Evolutionary conservation across 2,888 invertebrate species (phyloP), one percentile per base, ranked within the genome.

Genomic region (Nomada fabriciana): DNA sequence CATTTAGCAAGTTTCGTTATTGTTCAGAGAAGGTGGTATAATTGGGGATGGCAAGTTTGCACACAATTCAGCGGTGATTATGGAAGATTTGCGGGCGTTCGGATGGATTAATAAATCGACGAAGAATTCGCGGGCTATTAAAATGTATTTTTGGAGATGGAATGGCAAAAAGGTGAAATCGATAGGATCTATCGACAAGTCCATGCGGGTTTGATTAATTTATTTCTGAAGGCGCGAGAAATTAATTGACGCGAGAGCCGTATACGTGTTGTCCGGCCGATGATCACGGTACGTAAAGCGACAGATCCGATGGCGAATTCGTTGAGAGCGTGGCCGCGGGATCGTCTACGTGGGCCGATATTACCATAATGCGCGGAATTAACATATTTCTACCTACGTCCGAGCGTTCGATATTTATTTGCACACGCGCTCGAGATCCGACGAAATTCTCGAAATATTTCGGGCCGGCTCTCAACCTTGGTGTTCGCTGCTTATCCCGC

Each of bases 331-430:
- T 52, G 53, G 61, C 53, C 61, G 64, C 67, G 73, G 52, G 64
- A 63, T 67, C 68, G 59, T 59, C 59, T 61, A 36, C 10, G 60
- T n/a, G 23, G 61, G 18, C 61, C 67, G 43, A 74, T 77, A 77
- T 77, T 77, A 77, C 74, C 77, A 77, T 74, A 77, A 67, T 53
- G 59, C 52, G 65, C 20, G 67, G 61, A 50, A 74, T 77, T 77
- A 74, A 60, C 77, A 77, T 77, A 74, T 74, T 77, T 60, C 63
- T 63, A 47, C 53, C 63, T 63, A 47, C 47, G 74, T 52, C 53
- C 43, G 61, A 23, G 55, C 61, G 61, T 61, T 36, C 77, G 67
- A 74, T 77, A 72, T 64, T 72, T 72, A 72, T 72, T 72, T 25
- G 71, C 61, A 53, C 71, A 25, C 71, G 15, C 43, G 47, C 47